Conservation (phyloP, 1,140 invertebrate genomes). For the Globodera ellingtonae region DNA sequence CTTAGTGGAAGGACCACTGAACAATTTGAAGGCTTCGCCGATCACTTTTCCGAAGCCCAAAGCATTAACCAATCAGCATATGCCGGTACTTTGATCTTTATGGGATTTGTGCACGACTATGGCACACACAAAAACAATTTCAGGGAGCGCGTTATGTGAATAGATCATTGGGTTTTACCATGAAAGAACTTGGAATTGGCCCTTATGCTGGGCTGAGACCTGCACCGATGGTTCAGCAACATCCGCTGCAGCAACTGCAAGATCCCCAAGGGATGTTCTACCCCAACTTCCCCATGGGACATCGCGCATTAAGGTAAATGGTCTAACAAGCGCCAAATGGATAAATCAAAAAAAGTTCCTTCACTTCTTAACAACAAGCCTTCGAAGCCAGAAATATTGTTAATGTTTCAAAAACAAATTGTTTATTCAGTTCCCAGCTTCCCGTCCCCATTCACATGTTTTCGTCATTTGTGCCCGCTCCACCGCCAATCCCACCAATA, state of each 20-base stretch:
- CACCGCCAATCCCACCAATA: slow-evolving; percentile 38
- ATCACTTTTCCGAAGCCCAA: slow-evolving; percentile 97
- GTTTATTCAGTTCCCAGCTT: slow-evolving; percentile 15
- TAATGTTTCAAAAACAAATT: background rate
- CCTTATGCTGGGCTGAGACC: slow-evolving; percentile 32
- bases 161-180: slow-evolving; percentile 36
- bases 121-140: slow-evolving; percentile 15
- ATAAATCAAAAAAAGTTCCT: too few relatives aligned
- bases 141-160: slow-evolving; percentile 49
- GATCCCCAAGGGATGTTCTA: slow-evolving; percentile 53
- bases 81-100: slow-evolving; percentile 72
- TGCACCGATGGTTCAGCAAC: slow-evolving; percentile 22
- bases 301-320: slow-evolving; percentile 20
- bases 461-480: slow-evolving; percentile 31
- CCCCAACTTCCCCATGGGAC: slow-evolving; percentile 24
- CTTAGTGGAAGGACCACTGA: slow-evolving; percentile 93
- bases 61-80: slow-evolving; percentile 86
- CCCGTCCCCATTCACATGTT: slow-evolving; percentile 57
- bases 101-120: background rate
- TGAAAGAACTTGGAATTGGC: slow-evolving; percentile 44
- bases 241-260: slow-evolving; percentile 32
- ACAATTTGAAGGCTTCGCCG: slow-evolving; percentile 92
- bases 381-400: background rate
- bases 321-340: background rate
- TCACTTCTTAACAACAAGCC: too few relatives aligned